Conservation (phyloP, 1,140 invertebrate genomes). For the Pseudachorutes palmiensis region DNA sequence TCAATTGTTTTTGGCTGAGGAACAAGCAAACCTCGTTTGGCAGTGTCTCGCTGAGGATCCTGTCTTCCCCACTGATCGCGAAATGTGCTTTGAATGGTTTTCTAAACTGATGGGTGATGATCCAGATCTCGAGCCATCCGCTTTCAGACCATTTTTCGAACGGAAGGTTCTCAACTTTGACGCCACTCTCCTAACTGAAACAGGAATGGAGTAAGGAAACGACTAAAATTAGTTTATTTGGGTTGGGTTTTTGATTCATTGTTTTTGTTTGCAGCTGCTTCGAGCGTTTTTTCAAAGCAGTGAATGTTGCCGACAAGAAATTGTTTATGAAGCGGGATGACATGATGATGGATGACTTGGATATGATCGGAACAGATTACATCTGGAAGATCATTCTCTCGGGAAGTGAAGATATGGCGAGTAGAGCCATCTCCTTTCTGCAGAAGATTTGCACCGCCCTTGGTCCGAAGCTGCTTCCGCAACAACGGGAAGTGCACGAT, state of each 20-base stretch:
- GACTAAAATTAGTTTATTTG: background rate
- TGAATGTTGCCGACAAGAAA: conserved; percentile 92
- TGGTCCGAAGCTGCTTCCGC: conserved; percentile 69
- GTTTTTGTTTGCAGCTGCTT: conserved; percentile 55
- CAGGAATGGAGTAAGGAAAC: conserved; percentile 74
- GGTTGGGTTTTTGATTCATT: background rate
- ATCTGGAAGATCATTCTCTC: conserved; percentile 70
- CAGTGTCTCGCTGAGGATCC: conserved; percentile 87
- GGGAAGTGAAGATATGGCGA: conserved; percentile 82
- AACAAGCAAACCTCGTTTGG: conserved; percentile 97
- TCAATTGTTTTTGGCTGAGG: conserved; percentile 89
- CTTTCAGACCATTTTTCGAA: conserved; percentile 94
- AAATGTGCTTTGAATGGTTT: conserved; percentile 98
- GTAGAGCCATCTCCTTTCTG: conserved; percentile 79
- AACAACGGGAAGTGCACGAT: conserved; percentile 73
- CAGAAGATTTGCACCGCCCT: conserved; percentile 91
- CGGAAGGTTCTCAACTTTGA: conserved; percentile 88
- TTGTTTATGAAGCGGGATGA: conserved; percentile 74
- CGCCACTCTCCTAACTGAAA: conserved; percentile 83
- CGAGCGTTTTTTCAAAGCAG: conserved; percentile 92
- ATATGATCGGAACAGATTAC: conserved; percentile 93
- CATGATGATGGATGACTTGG: conserved; percentile 68
- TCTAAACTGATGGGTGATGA: conserved; percentile 97
- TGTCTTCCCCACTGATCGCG: conserved; percentile 81
- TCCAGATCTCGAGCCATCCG: conserved; percentile 90